These are phyloP conservation scores for Andrena dorsata DNA, from an alignment of 2,888 invertebrate genomes.

Conservation along the genomic window DNA sequence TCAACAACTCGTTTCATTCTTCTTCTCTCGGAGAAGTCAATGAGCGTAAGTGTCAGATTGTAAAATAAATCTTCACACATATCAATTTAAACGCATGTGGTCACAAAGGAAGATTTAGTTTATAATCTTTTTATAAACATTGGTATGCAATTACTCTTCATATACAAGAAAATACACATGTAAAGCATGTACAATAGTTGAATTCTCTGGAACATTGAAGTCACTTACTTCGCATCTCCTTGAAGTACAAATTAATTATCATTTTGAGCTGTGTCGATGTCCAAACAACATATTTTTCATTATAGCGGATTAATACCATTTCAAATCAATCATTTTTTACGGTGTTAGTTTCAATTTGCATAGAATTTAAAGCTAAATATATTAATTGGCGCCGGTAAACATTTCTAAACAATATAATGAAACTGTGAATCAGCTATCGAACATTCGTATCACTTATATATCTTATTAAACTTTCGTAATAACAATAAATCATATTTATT, in stretches of 20 bases:
- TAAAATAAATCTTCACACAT: constrained; percentile 17
- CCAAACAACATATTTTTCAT: constrained; percentile 29
- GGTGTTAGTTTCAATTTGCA: constrained; percentile 4
- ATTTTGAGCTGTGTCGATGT: constrained; percentile 39
- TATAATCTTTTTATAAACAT: constrained; percentile 10
- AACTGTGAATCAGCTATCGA: not conserved
- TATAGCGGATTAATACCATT: constrained; percentile 18
- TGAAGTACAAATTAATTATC: constrained; percentile 13
- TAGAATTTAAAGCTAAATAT: constrained; percentile 14
- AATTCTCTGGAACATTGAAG: constrained; percentile 52
- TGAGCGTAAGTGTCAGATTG: not conserved
- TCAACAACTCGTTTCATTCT: not conserved
- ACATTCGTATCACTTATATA: constrained; percentile 20
- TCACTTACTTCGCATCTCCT: constrained; percentile 27
- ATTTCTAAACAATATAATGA: constrained; percentile 24
- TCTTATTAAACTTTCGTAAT: constrained; percentile 18
- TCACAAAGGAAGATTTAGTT: constrained; percentile 15
- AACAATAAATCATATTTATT: constrained; percentile 22
- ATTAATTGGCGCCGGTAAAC: constrained; percentile 21
- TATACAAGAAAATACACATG: constrained; percentile 25
- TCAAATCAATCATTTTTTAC: constrained; percentile 41
- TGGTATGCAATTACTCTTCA: constrained; percentile 12
- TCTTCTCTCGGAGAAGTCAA: constrained; percentile 1
- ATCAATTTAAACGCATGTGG: not conserved
- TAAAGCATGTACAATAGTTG: constrained; percentile 41